These are phyloP conservation scores for Meles meles DNA, from an alignment of 2,113 vertebrate genomes.

Conservation along the genomic window DNA sequence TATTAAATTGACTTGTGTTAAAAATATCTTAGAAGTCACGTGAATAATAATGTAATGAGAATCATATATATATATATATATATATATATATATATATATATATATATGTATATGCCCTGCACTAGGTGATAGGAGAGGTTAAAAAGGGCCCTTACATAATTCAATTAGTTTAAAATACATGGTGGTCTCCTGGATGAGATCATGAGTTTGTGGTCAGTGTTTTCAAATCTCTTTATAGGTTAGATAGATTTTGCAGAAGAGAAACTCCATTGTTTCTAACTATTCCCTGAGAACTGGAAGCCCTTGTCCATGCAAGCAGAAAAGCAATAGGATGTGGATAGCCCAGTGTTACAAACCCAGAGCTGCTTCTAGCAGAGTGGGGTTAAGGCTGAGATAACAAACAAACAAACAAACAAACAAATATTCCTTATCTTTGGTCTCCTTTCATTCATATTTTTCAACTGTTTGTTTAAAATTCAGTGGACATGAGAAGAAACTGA, in stretches of 20 bases:
- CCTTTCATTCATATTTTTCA: not conserved
- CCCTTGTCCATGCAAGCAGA: not conserved
- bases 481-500: not conserved
- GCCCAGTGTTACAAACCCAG: not conserved
- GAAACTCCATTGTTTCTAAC: not conserved
- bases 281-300: not conserved
- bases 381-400: not conserved
- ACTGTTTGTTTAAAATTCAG: not conserved
- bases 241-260: not conserved
- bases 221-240: not conserved
- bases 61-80: not conserved
- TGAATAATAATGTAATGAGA: not conserved
- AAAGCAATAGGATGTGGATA: not conserved
- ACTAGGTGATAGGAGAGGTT: not conserved
- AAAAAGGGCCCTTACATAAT: not conserved
- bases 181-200: not conserved
- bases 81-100: no score
- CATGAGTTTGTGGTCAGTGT: not conserved
- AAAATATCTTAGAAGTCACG: not conserved
- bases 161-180: not conserved
- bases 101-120: not conserved
- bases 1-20: not conserved
- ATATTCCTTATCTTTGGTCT: not conserved
- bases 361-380: not conserved
- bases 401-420: not conserved